These are phyloP conservation scores for Callorhinus ursinus DNA, from an alignment of 2,113 vertebrate genomes.

Conservation along the genomic window DNA sequence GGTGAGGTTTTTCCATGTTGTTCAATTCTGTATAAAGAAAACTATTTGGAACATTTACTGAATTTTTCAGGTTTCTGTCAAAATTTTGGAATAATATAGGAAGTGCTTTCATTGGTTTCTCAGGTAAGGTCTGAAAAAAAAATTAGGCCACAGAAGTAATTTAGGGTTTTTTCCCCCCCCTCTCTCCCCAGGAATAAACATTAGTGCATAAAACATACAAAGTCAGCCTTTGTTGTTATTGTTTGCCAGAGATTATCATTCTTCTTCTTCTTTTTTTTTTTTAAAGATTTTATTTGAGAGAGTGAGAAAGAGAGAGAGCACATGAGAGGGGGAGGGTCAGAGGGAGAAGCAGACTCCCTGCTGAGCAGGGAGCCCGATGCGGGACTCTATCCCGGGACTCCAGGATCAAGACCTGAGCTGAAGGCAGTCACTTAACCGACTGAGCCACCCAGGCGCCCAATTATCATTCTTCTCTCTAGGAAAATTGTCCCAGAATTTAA, in stretches of 20 bases:
- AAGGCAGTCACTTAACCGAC: too few relatives aligned
- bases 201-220: not conserved
- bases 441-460: not conserved
- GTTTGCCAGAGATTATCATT: not conserved
- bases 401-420: too few relatives aligned
- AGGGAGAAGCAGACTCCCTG: too few relatives aligned
- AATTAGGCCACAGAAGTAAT: slow-evolving; percentile 14
- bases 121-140: not conserved
- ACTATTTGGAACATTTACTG: not conserved
- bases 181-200: not conserved
- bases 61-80: slow-evolving; percentile 43
- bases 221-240: not conserved
- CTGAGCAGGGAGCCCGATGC: too few relatives aligned
- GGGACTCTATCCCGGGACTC: too few relatives aligned
- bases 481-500: not conserved
- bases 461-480: not conserved
- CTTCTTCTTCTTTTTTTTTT: not conserved
- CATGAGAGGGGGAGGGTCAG: too few relatives aligned
- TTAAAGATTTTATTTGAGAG: too few relatives aligned
- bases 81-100: not conserved
- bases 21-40: not conserved
- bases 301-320: too few relatives aligned
- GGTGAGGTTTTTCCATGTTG: not conserved
- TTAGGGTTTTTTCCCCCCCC: not conserved
- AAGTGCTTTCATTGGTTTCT: not conserved